Evolutionary conservation across 2,113 vertebrate genomes (phyloP), one percentile per base, ranked within the genome.

Genomic region (Sylvia atricapilla): DNA sequence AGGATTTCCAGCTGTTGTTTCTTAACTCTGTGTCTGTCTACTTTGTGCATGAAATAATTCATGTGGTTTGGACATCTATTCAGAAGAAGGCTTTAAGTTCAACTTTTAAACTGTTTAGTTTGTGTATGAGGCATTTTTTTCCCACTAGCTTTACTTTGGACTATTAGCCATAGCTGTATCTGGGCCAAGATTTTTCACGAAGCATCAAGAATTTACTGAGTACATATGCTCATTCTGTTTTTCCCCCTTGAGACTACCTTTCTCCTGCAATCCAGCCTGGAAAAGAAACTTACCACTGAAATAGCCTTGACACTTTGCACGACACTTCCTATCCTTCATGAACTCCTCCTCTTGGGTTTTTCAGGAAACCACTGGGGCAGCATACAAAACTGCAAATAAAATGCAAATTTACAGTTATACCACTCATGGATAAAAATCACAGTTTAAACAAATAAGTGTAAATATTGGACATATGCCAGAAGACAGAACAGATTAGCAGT

Each of bases 181-280:
- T 56, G 79, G 70, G 95, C 95, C 97, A 97, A 96, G 81, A 46
- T 64, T 92, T 93, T 97, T 95, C 97, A 90, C 8, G 90, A 94
- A 89, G 66, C 85, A 94, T 91, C 92, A 97, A 94, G 93, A 97
- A 98, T 97, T 96, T 96, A 95, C 96, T 91, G 74, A 97, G 81
- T 88, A 74, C 86, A 86, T 91, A 90, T 95, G 96, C 97, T 97
- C 67, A 22, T 66, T 86, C 78, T 52, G 33, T 2, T 60, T 58
- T 39, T 50, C 52, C 82, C 33, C 47, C 64, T 52, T 15, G 93
- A 83, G 91, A 88, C 46, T 49, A 96, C 90, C 94, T 94, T 96
- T 94, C 76, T 88, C 67, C 77, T 83, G n/a, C 77, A 89, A 92
- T 97, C 67, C 77, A 82, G 55, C 44, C 70, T 96, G 87, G 89